phyloP scores from a whole-genome alignment of 2,113 vertebrate species.

The Tetrao urogallus region DNA sequence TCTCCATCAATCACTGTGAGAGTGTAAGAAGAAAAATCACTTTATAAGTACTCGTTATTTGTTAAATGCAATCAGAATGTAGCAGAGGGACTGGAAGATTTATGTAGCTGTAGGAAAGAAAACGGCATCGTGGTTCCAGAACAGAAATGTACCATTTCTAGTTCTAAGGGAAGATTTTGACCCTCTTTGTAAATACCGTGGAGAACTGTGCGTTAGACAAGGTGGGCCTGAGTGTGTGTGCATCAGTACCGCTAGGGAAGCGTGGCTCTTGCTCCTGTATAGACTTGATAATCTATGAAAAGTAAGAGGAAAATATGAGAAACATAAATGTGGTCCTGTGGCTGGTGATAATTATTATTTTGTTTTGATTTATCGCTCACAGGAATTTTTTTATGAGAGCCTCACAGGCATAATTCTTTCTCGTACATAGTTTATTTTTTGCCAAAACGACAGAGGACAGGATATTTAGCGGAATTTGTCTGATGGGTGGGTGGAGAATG shows the following conservation, averaged over 20 bases:
- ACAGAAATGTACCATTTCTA: background rate
- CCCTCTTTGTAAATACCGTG: background rate
- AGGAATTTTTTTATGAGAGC: slow-evolving; percentile 77
- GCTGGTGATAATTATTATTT: slow-evolving; percentile 84
- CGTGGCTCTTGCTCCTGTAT: slow-evolving; percentile 54
- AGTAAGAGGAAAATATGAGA: slow-evolving; percentile 73
- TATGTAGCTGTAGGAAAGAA: background rate
- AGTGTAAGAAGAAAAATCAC: background rate
- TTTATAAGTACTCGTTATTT: background rate
- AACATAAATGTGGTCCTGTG: slow-evolving; percentile 56
- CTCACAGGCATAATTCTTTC: slow-evolving; percentile 74
- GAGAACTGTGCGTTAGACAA: background rate
- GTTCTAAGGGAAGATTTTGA: background rate
- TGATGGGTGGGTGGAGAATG: slow-evolving; percentile 64
- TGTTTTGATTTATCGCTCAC: slow-evolving; percentile 77
- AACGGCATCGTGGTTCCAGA: background rate
- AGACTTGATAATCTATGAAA: slow-evolving; percentile 69
- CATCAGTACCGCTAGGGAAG: slow-evolving; percentile 45
- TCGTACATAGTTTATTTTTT: slow-evolving; percentile 61
- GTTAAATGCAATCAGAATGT: background rate
- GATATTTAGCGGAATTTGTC: slow-evolving; percentile 60
- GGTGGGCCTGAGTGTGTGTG: background rate
- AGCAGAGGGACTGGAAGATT: background rate
- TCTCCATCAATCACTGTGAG: background rate
- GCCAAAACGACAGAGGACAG: slow-evolving; percentile 67